Conservation (phyloP, 1,140 invertebrate genomes). For the Heterodera carotae region DNA sequence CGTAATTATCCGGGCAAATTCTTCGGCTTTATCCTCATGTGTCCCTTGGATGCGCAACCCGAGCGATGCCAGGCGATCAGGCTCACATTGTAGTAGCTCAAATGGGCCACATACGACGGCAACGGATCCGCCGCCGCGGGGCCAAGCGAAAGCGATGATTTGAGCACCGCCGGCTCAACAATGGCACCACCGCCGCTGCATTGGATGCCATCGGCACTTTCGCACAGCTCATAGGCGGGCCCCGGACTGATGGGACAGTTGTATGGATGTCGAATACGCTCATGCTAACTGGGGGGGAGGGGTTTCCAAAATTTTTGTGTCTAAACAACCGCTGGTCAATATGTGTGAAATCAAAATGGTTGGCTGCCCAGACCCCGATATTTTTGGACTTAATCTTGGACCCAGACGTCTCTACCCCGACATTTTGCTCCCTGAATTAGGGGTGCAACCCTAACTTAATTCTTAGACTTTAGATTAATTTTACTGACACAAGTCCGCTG, state of each 20-base stretch:
- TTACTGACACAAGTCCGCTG: no score
- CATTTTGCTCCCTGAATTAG: no score
- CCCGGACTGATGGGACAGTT: slow-evolving; percentile 45
- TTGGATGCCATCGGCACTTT: slow-evolving; percentile 33
- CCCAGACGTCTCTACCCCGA: no score
- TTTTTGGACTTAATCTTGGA: no score
- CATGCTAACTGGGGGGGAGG: neutral
- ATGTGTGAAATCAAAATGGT: no score
- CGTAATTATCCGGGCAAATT: neutral
- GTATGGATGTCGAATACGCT: slow-evolving; percentile 31
- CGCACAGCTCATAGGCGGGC: slow-evolving; percentile 35
- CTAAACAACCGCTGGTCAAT: no score
- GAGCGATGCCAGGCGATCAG: slow-evolving; percentile 37
- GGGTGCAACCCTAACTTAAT: no score
- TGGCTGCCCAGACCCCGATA: no score
- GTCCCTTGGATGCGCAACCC: slow-evolving; percentile 27
- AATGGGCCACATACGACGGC: slow-evolving; percentile 30
- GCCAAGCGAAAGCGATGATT: slow-evolving; percentile 3
- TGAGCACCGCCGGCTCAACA: slow-evolving; percentile 10
- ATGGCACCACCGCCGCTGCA: slow-evolving; percentile 9
- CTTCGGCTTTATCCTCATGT: slow-evolving; percentile 32
- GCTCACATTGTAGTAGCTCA: slow-evolving; percentile 41
- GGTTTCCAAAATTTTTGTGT: no score
- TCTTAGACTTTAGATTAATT: no score
- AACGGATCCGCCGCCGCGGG: neutral